Base-by-base conservation (phyloP, 37 sponge, comb jelly and placozoan species). In the Ephydatia muelleri region DNA sequence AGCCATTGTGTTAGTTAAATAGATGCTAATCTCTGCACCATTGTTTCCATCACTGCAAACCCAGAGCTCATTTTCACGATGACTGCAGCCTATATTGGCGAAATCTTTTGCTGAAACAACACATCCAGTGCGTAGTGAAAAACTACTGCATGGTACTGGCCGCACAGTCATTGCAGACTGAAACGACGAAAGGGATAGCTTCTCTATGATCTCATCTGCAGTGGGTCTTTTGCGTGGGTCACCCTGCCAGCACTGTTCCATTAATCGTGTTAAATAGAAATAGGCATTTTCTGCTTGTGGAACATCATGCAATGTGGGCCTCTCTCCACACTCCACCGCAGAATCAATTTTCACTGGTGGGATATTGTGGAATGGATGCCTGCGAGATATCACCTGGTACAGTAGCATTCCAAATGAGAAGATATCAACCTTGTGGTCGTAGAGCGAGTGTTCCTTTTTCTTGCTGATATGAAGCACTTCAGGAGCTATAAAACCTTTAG, bases 401-500 rank as follows among this genome's bases (percentile, higher is more conserved):
- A 96, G 87, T 26, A 92, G 70, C 94, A 96, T 96, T 19, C 80
- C 92, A 86, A 87, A 94, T 16, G 97, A 90, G 76, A 93, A 96
- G 12, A 94, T 87, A 78, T 96, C 97, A 27, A 91, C 97, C 33
- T 67, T 86, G 83, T 84, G 89, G 49, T 91, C 86, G 67, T 96
- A 96, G 19, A 83, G 83, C 13, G 92, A 89, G 31, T 77, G 81
- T 48, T 91, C 84, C 49, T 88, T 88, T 26, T 68, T 83, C 66
- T 88, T 91, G n/a, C 88, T 85, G 47, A 90, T 82, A 29, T 91
- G 82, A 25, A 91, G 73, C 13, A 96, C 93, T 38, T 96, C 97
- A 0, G 97, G 97, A 34, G 94, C 97, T 72, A 91, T 94, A 76
- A 96, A 96, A 9, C 97, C 97, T 49, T 87, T 91, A 5, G 97